phyloP scores from a whole-genome alignment of 2,888 invertebrate species.

The Drosophila setosimentum region DNA sequence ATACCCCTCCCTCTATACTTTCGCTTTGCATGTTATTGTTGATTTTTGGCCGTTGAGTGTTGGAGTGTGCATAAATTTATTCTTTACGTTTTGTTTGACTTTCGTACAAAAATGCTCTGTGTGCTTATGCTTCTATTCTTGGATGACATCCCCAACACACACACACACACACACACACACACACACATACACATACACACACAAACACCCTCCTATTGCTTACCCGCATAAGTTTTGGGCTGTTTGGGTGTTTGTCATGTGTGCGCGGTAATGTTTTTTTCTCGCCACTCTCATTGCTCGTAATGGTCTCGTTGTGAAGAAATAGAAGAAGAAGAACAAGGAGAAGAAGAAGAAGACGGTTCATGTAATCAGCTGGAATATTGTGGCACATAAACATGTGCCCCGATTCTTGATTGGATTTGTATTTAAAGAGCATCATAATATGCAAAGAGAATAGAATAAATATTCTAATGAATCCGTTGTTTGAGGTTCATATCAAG shows the following conservation, averaged over 20 bases:
- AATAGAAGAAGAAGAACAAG: conserved; percentile 2
- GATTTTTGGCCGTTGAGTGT: conserved; percentile 62
- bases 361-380: conserved; percentile 55
- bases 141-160: conserved; percentile 5
- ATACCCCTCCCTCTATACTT: background rate
- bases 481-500: conserved; percentile 21
- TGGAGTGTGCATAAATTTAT: conserved; percentile 76
- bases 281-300: conserved; percentile 32
- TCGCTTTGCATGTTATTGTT: conserved; percentile 49
- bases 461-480: conserved; percentile 29
- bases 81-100: conserved; percentile 72
- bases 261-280: conserved; percentile 50
- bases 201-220: conserved; percentile 1
- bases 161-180: background rate
- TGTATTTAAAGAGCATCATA: conserved; percentile 29
- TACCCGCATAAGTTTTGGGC: conserved; percentile 22
- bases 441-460: conserved; percentile 38
- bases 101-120: conserved; percentile 53
- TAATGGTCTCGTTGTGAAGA: background rate
- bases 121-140: conserved; percentile 40
- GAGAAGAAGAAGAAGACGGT: conserved; percentile 10
- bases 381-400: conserved; percentile 40
- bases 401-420: conserved; percentile 29
- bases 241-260: conserved; percentile 31
- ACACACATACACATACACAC: background rate